Evolutionary conservation across 2,113 vertebrate species (phyloP), one percentile per base, ranked within the genome.

Genomic region (Eptesicus fuscus): DNA sequence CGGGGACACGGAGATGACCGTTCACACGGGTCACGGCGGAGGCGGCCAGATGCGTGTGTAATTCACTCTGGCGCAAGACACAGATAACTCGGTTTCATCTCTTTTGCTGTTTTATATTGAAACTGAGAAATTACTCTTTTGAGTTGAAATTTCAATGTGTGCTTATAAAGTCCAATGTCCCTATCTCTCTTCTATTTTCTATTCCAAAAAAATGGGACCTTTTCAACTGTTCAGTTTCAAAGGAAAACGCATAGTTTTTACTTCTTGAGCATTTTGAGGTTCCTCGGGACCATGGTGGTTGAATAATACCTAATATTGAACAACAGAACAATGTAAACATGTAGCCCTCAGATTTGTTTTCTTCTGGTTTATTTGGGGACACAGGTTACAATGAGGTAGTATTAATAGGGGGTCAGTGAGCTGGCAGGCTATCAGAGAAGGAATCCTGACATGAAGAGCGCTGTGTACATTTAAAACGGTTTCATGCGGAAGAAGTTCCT

Each of bases 221-320:
- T 93, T 93, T 92, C 79, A 88, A 4, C 78, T 83, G 2, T 89
- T 74, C 37, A 12, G 14, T 87, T 85, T 76, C 79, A 71, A 94
- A 42, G 35, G 44, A 70, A 96, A 91, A 51, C n/a, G 35, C n/a
- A 22, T 37, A 14, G 7, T 70, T 93, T 91, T 78, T 78, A 88
- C 37, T 78, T 87, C 53, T 2, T n/a, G 37, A 91, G 42, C 73
- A 86, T 44, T 97, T 71, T 77, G 76, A 73, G 61, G 56, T 86
- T 96, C 63, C 76, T 90, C 53, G 32, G 93, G 89, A 13, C 65
- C 18, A 1, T 44, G 49, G 28, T 73, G 20, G 25, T 32, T 77
- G 51, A 93, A 80, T 84, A 92, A 51, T 80, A 42, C 44, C 65
- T 49, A n/a, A 88, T 87, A 85, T 32, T 40, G 42, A 84, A 74